A percentile compares a stretch with the other conserved stretches of the same genome.
Evolutionary conservation across 2,888 invertebrate species (phyloP).

Genomic region (Idaea aversata): DNA sequence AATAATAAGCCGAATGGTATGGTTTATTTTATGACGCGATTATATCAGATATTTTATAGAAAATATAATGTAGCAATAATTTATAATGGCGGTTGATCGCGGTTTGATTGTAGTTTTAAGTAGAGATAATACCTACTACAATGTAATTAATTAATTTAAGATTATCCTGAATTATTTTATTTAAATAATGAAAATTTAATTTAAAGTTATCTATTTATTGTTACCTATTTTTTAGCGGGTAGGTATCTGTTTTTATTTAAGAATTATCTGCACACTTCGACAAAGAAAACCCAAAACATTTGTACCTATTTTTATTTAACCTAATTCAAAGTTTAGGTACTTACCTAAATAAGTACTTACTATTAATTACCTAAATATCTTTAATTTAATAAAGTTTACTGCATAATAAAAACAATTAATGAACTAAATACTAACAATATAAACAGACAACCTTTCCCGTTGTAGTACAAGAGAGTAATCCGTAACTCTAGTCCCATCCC

Average conservation of each 20-base stretch:
- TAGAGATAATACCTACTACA: conserved; percentile 25
- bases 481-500: not conserved
- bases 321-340: too few relatives aligned
- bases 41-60: conserved; percentile 22
- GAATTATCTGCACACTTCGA: too few relatives aligned
- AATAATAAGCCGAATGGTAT: conserved; percentile 50
- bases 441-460: not conserved
- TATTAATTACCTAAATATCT: too few relatives aligned
- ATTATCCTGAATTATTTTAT: not conserved
- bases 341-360: too few relatives aligned
- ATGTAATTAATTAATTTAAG: not conserved
- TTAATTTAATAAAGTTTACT: too few relatives aligned
- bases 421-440: not conserved
- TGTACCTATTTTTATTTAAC: too few relatives aligned
- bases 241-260: too few relatives aligned
- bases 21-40: conserved; percentile 50
- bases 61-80: conserved; percentile 20
- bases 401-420: too few relatives aligned
- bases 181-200: not conserved
- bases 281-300: too few relatives aligned
- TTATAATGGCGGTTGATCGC: not conserved
- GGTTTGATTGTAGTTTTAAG: conserved; percentile 23
- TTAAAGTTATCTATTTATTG: too few relatives aligned
- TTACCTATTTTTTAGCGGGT: too few relatives aligned
- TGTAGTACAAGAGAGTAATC: not conserved